Base-by-base conservation (phyloP, 1,140 invertebrate genomes). In the Cataglyphis hispanica region DNA sequence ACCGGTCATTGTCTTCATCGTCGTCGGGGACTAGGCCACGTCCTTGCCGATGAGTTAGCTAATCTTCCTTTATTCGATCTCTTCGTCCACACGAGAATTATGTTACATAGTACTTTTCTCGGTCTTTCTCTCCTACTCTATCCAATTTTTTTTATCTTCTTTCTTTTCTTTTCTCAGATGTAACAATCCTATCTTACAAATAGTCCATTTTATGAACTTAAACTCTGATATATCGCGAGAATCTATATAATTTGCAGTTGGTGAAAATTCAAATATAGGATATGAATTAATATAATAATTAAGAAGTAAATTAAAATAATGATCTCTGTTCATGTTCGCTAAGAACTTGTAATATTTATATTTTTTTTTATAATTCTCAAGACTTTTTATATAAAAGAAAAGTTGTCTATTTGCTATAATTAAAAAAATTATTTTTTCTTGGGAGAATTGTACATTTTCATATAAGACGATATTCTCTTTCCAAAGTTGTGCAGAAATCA, bases 1-100 rank as follows among this genome's bases (percentile, higher is more conserved):
- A 83, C 70, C 46, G 60, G 37, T 83, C 67, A 53, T 74, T 67
- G 40, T 63, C 46, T 50, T 50, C 46, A 50, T 19, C 64, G 37
- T 75, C 46, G 64, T 7, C 61, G 53, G 60, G 76, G 58, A 90
- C 86, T 90, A 90, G 89, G 86, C 78, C 89, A 86, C 89, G 86
- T 90, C 89, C 89, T 90, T 90, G 89, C 72, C 56, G 13, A 76
- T 58, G 16, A 86, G 75, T 90, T 90, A 90, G 78, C 70, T 85
- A 88, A 88, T 90, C 75, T 46, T 74, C 58, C 80, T 63, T 10
- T 27, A 43, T 27, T 10, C 46, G 13, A 22, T 53, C 8, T n/a
- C n/a, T n/a, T n/a, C 31, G 64, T 31, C 3, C 58, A 56, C 56
- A 19, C 25, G 34, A 66, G 11, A 63, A 6, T 43, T 61, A 80